These are phyloP conservation scores for Clivina fossor DNA, from an alignment of 2,888 invertebrate species.

Conservation along the genomic window DNA sequence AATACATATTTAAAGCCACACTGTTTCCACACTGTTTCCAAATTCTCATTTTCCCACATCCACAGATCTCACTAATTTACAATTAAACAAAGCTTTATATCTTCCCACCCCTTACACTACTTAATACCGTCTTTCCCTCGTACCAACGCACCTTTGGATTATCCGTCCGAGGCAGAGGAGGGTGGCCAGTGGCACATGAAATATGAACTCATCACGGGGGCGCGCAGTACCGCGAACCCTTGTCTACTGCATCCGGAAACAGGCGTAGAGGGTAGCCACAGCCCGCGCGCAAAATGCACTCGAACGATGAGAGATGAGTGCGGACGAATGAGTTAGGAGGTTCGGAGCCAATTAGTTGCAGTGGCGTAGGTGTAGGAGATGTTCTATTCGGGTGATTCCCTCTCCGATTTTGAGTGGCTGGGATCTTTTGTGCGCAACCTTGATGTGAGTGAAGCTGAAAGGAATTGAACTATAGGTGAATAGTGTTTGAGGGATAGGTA, in stretches of 20 bases:
- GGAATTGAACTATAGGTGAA: too few species aligned
- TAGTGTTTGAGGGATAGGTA: too few species aligned
- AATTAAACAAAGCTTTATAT: conserved; percentile 20
- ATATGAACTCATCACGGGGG: conserved; percentile 47
- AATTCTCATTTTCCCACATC: conserved; percentile 1
- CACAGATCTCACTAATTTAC: conserved; percentile 14
- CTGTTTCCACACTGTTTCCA: background rate
- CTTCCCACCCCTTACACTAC: background rate
- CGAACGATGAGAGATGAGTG: background rate
- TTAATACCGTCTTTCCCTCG: background rate
- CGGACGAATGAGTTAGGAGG: background rate
- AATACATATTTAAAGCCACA: background rate
- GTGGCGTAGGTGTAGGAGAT: background rate
- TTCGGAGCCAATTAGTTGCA: background rate
- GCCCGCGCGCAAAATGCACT: background rate
- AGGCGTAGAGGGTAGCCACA: background rate
- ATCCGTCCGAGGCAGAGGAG: too few species aligned
- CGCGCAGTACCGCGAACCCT: conserved; percentile 45
- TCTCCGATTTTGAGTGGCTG: too few species aligned
- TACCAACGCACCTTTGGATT: background rate
- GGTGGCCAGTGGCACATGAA: conserved; percentile 48
- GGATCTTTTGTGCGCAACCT: too few species aligned
- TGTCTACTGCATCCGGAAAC: conserved; percentile 37
- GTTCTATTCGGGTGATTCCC: too few species aligned
- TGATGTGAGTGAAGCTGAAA: too few species aligned